phyloP scores from a whole-genome alignment of 2,113 vertebrate genomes.

The Prolemur simus region DNA sequence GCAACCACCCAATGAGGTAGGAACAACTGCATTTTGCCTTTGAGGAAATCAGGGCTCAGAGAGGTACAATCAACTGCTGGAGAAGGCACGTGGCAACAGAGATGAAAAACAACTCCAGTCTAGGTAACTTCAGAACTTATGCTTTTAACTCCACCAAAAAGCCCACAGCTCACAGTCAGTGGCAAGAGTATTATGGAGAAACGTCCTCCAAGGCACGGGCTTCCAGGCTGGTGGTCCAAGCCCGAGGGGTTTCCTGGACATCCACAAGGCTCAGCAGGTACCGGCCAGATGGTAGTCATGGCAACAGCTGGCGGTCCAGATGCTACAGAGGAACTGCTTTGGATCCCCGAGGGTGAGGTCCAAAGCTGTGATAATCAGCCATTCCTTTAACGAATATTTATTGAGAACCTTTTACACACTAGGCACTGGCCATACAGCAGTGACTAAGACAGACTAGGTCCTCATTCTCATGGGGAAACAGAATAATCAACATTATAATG shows the following conservation, averaged over 20 bases:
- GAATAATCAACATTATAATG: neutral
- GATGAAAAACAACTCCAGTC: neutral
- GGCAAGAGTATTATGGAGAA: neutral
- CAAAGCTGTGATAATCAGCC: slow-evolving; percentile 22
- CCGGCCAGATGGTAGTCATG: slow-evolving; percentile 34
- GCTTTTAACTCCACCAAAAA: neutral
- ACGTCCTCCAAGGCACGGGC: neutral
- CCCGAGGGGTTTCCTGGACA: neutral
- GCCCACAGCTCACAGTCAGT: neutral
- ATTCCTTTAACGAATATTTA: slow-evolving; percentile 55
- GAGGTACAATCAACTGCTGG: neutral
- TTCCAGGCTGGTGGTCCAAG: neutral
- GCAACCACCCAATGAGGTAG: neutral
- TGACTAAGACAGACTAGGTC: neutral
- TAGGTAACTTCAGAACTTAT: neutral
- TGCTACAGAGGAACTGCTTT: neutral
- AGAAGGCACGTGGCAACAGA: neutral
- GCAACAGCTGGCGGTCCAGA: slow-evolving; percentile 37
- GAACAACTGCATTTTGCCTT: neutral
- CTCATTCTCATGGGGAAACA: neutral
- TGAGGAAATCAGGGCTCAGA: neutral
- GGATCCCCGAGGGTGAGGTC: neutral
- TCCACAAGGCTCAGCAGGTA: slow-evolving; percentile 4
- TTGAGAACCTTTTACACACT: neutral
- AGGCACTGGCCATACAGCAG: neutral